Base-by-base conservation (phyloP, 2,888 invertebrate genomes). In the Ichneumoninae sp. region DNA sequence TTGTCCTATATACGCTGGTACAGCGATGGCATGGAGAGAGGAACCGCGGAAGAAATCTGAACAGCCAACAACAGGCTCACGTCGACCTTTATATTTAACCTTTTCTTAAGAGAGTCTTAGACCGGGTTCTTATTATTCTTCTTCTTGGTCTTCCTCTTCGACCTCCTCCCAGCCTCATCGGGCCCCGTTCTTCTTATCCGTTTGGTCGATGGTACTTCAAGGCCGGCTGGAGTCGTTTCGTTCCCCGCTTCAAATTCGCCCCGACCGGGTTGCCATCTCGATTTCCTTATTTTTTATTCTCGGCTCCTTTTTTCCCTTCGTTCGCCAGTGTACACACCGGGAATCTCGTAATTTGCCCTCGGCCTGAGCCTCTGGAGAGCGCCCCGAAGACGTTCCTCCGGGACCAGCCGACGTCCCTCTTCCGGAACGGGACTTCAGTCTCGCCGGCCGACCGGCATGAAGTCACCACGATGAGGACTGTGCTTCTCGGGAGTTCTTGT, bases 51-150 rank as follows among this genome's bases (percentile, higher is more conserved):
- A 91, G 91, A 92, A 93, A 93, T 93, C 94, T 92, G 92, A 93
- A 94, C 93, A 91, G 93, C 93, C 91, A 94, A 93, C 94, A 93
- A 89, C 92, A 90, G 89, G 87, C 88, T 86, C 88, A 81, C 89
- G 88, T 85, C 88, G 82, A 89, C 88, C 91, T 91, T 91, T 92
- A 91, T 80, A 85, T 92, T 92, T 92, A 92, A 92, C 92, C 92
- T 92, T 92, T 92, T 91, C 91, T 91, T 89, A 89, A 92, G 90
- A 89, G 88, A 91, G 90, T 90, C 91, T 91, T 90, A 89, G 85
- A 90, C 87, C 86, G 87, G 85, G 88, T 90, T 52, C 74, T 77
- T 85, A 79, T 50, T 75, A 75, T 71, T 80, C 79, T 71, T 75
- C 74, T 54, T 52, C 63, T 13, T 74, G 73, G 36, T 44, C 88